Evolutionary conservation across 1,140 invertebrate genomes (phyloP).

Genomic region (Zaprionus kolodkinae): DNA sequence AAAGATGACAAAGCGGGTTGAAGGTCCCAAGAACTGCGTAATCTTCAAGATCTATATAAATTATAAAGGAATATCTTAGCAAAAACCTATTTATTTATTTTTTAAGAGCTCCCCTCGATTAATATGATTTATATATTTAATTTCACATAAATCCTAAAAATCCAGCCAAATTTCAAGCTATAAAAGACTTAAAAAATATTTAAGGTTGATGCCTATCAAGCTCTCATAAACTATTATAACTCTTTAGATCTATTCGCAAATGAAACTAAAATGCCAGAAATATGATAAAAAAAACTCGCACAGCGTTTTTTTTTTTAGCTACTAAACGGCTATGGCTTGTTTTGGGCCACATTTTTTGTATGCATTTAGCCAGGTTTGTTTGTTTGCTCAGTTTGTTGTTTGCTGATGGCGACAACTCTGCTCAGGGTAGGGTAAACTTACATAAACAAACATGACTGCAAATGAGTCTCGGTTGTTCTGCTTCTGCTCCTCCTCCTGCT

Average conservation of each 20-base stretch:
- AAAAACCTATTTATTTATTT: too few relatives aligned
- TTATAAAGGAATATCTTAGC: background rate
- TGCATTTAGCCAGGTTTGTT: slow-evolving; percentile 9
- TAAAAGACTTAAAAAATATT: background rate
- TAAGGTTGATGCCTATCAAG: background rate
- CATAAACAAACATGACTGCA: slow-evolving; percentile 70
- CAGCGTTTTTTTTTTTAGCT: background rate
- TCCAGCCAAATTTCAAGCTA: background rate
- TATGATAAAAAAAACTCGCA: background rate
- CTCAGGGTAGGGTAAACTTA: slow-evolving; percentile 15
- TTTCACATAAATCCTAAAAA: background rate
- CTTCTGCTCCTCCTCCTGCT: too few relatives aligned
- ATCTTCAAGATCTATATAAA: background rate
- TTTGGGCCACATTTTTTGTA: background rate
- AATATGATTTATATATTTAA: background rate
- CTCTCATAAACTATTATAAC: background rate
- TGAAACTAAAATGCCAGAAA: background rate
- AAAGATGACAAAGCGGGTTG: background rate
- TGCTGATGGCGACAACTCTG: slow-evolving; percentile 28
- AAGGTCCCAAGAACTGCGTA: background rate
- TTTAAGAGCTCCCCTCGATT: too few relatives aligned
- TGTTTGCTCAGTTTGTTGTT: too few relatives aligned
- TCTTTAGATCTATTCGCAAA: background rate
- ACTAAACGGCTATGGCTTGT: background rate
- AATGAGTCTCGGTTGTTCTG: slow-evolving; percentile 61